These are phyloP conservation scores for Dicaeum eximium DNA, from an alignment of 2,113 vertebrate species.

Conservation along the genomic window DNA sequence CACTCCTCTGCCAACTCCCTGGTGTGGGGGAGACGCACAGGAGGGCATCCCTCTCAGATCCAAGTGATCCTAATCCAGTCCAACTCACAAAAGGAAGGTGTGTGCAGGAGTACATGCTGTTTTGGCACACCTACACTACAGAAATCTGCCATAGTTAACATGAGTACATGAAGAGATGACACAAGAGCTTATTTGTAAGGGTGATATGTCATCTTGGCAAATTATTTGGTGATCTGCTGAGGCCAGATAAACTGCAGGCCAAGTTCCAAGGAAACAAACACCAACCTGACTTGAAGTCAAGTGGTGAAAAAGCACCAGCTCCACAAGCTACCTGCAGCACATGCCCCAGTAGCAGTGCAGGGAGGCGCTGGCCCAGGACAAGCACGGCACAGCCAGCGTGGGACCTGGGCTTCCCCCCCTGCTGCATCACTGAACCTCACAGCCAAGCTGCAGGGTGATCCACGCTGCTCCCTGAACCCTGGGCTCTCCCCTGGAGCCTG, in stretches of 20 bases:
- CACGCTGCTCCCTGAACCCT: background rate
- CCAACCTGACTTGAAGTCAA: background rate
- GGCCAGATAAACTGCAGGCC: background rate
- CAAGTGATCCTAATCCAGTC: background rate
- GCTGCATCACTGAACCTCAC: background rate
- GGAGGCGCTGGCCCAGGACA: background rate
- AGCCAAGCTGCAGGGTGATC: background rate
- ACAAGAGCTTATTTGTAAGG: background rate
- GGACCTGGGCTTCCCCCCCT: background rate
- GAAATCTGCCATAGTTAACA: background rate
- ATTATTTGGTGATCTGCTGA: background rate
- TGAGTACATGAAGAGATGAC: background rate
- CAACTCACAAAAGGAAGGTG: background rate
- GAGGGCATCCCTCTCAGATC: background rate
- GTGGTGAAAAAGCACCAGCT: background rate
- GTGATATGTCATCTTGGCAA: background rate
- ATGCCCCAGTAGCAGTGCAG: background rate
- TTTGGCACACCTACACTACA: background rate
- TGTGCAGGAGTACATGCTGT: background rate
- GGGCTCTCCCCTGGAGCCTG: background rate
- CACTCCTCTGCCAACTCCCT: background rate
- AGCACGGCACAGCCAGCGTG: rapidly evolving
- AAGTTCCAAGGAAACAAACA: background rate
- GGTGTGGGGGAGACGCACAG: rapidly evolving
- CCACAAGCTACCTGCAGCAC: background rate